Conservation (phyloP, 2,113 vertebrate species). For the Natator depressus region DNA sequence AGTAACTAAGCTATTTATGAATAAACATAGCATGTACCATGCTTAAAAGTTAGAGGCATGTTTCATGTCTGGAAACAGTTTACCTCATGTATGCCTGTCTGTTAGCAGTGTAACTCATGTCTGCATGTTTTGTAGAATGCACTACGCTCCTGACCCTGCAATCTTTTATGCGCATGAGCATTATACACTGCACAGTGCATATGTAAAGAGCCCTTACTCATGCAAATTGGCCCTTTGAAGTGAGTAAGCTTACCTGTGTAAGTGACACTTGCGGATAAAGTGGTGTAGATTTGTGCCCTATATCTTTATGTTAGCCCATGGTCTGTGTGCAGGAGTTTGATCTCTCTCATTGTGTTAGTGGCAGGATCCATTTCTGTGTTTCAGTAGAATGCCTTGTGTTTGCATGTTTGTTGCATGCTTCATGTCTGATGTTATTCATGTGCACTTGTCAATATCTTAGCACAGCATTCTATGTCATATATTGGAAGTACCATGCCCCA, state of each 20-base stretch:
- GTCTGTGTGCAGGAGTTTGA: slow-evolving; percentile 5
- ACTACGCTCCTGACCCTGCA: neutral
- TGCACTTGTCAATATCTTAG: neutral
- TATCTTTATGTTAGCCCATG: neutral
- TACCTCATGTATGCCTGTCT: neutral
- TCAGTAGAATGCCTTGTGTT: neutral
- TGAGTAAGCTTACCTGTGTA: neutral
- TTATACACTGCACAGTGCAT: neutral
- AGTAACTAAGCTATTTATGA: neutral
- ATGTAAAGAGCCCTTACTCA: neutral
- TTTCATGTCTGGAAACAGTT: neutral
- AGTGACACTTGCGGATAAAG: neutral
- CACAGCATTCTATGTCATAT: neutral
- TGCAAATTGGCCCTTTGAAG: neutral
- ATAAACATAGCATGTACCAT: neutral
- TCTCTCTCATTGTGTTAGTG: fast-evolving
- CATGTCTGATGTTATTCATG: neutral
- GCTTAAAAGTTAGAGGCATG: neutral
- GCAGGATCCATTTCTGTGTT: neutral
- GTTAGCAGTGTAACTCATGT: neutral
- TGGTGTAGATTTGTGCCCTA: neutral
- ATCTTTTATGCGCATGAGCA: neutral
- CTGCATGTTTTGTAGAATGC: neutral
- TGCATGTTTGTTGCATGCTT: neutral
- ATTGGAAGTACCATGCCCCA: neutral